Evolutionary conservation across 1,140 invertebrate species (phyloP), one percentile per base, ranked within the genome.

Genomic region (Ylistrum balloti): DNA sequence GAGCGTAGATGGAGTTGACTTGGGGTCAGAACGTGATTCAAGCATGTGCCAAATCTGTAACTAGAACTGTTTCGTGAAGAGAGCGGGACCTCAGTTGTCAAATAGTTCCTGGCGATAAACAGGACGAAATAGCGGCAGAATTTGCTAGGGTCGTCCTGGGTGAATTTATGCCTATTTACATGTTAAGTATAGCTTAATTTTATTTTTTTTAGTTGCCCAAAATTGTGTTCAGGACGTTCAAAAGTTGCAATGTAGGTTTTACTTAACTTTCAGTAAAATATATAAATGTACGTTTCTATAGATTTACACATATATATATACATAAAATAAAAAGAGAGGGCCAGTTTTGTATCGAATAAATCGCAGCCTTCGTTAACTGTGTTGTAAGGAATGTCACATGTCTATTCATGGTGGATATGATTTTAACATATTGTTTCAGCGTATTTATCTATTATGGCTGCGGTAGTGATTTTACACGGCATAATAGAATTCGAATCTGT

Each of bases 1-100:
- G 56, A n/a, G 56, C 56, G 22, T n/a, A 74, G 56, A 74, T 74
- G 56, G 28, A 74, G 56, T 74, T 74, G 56, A 74, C 56, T 74
- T 17, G 5, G 28, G 56, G 56, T 74, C 56, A 74, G n/a, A 5
- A 74, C 56, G 56, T 74, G 56, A 74, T 74, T 74, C 56, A 74
- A 74, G 56, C 56, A n/a, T 74, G 56, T 74, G 56, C 56, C 56
- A 74, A 74, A 11, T 28, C 22, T 74, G 56, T 74, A 74, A 74
- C 56, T 9, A 28, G n/a, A 74, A n/a, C 56, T 17, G 56, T 9
- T 74, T n/a, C 22, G 56, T 28, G 56, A 28, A 28, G 9, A n/a
- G 22, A 74, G 22, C 1, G 28, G 22, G 17, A 28, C n/a, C 22
- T 7, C n/a, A 28, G 56, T 74, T 74, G 56, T 74, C 56, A 74